Conservation (phyloP, 2,113 vertebrate species). For the Xenopus tropicalis region DNA sequence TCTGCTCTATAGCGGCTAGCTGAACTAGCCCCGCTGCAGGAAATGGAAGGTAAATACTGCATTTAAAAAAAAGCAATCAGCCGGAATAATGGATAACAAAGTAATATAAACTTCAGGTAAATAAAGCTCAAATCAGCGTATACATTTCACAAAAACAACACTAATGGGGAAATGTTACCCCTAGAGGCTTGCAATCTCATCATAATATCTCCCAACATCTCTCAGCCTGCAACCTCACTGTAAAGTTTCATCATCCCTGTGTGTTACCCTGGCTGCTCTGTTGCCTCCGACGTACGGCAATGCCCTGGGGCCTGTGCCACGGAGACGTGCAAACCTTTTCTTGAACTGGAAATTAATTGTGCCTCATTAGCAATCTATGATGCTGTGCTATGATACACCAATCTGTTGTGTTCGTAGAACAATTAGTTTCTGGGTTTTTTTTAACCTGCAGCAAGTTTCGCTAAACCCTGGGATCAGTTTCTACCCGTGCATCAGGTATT, state of each 20-base stretch:
- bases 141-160: constrained; percentile 2
- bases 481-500: no score
- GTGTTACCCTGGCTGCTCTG: neutral
- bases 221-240: neutral
- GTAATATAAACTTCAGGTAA: neutral
- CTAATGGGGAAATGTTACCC: neutral
- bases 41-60: no score
- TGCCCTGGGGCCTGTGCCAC: constrained; percentile 16
- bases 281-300: neutral
- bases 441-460: no score
- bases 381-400: neutral
- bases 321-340: neutral
- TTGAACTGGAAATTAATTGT: constrained; percentile 22
- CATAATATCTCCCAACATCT: neutral
- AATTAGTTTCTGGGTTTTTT: neutral
- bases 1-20: no score
- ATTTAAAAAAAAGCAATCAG: neutral
- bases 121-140: neutral
- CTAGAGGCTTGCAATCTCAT: neutral
- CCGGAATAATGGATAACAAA: neutral
- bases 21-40: no score
- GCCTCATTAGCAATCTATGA: constrained; percentile 11
- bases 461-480: no score
- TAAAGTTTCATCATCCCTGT: constrained; percentile 33
- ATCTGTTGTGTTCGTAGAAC: neutral